phyloP scores from a whole-genome alignment of 2,797 vertebrate genomes.

The Onychomys torridus region DNA sequence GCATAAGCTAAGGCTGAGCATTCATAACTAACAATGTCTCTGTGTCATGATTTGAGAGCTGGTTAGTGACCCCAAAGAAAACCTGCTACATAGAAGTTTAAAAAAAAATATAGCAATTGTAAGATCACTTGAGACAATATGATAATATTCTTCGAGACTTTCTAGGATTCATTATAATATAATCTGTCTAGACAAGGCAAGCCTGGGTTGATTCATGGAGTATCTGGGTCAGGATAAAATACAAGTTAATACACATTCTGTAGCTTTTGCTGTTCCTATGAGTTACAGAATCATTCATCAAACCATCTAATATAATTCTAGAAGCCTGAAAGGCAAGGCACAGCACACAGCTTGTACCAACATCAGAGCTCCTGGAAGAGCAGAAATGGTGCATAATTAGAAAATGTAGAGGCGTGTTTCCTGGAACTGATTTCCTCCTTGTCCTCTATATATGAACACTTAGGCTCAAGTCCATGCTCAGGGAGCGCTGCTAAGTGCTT shows the following conservation, averaged over 20 bases:
- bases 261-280: not conserved
- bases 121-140: not conserved
- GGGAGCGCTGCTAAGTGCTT: not conserved
- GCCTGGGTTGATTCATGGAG: not conserved
- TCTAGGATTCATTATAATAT: not conserved
- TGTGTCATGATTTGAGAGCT: not conserved
- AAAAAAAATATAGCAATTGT: not conserved
- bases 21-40: not conserved
- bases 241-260: not conserved
- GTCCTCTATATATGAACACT: not conserved
- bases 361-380: not conserved
- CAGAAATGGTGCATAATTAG: not conserved
- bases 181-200: not conserved
- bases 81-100: not conserved
- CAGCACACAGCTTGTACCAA: not conserved
- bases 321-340: not conserved
- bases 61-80: not conserved
- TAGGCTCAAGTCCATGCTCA: not conserved
- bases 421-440: not conserved
- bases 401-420: not conserved
- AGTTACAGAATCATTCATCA: not conserved
- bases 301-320: not conserved
- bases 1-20: not conserved
- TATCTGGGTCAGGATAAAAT: not conserved
- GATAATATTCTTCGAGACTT: slow-evolving; percentile 2